Percentiles rank a stretch among this genome's conserved stretches.
Conservation (phyloP, 1,140 invertebrate genomes). For the Onthophagus taurus region DNA sequence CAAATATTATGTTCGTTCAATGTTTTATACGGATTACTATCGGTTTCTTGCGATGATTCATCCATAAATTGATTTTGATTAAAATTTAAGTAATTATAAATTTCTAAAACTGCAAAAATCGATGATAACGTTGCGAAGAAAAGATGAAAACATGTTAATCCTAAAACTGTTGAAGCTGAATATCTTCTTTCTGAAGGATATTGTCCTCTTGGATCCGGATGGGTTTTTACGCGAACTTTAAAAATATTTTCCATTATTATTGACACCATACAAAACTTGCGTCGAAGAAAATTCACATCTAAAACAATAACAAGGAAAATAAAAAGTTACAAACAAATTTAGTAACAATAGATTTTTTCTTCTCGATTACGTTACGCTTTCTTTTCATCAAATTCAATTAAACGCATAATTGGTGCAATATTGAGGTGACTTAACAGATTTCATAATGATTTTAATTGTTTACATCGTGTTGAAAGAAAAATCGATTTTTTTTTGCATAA, state of each 20-base stretch:
- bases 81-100: neutral
- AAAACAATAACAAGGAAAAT: too few relatives aligned
- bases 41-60: neutral
- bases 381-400: too few relatives aligned
- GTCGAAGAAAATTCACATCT: too few relatives aligned
- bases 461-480: too few relatives aligned
- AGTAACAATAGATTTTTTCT: too few relatives aligned
- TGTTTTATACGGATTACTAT: neutral
- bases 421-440: too few relatives aligned
- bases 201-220: slow-evolving; percentile 46
- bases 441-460: too few relatives aligned
- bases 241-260: slow-evolving; percentile 55
- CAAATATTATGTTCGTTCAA: neutral
- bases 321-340: too few relatives aligned
- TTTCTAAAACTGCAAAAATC: slow-evolving; percentile 38
- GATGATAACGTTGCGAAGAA: slow-evolving; percentile 44
- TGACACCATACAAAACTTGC: too few relatives aligned
- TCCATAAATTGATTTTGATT: neutral
- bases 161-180: slow-evolving; percentile 54
- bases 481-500: too few relatives aligned
- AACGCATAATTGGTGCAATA: too few relatives aligned
- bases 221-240: slow-evolving; percentile 52
- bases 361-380: too few relatives aligned
- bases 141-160: slow-evolving; percentile 50
- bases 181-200: slow-evolving; percentile 54